These are phyloP conservation scores for Crossaster papposus DNA, from an alignment of 53 echinoderm and acorn worm genomes.

Conservation along the genomic window DNA sequence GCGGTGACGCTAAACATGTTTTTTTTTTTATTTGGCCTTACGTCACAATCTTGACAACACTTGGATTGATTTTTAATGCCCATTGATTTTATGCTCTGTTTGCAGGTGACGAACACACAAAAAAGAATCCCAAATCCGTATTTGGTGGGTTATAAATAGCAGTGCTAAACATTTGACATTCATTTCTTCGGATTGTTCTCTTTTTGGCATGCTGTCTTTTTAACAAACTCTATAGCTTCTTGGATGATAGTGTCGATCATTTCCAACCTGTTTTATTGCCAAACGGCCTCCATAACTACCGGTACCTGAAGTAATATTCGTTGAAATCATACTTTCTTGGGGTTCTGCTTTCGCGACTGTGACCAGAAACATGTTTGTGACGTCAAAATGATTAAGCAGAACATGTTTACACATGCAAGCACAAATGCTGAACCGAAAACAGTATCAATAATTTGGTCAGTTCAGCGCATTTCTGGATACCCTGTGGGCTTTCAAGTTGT, in stretches of 20 bases:
- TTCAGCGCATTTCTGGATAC: no score
- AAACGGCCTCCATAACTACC: not conserved
- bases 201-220: conserved; percentile 7
- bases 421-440: no score
- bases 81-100: conserved; percentile 51
- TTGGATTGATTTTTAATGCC: no score
- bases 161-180: not conserved
- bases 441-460: no score
- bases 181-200: not conserved
- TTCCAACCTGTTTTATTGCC: not conserved
- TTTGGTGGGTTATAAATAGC: conserved; percentile 47
- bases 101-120: conserved; percentile 43
- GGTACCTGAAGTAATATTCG: not conserved
- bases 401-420: no score
- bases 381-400: no score
- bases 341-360: no score
- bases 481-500: no score
- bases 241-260: not conserved
- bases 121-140: conserved; percentile 48
- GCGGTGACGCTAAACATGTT: no score
- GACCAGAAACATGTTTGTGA: no score
- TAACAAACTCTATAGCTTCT: not conserved
- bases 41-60: no score
- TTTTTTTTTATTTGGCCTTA: no score
- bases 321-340: not conserved